These are phyloP conservation scores for Halictus quadricinctus DNA, from an alignment of 2,888 invertebrate genomes.

Conservation along the genomic window DNA sequence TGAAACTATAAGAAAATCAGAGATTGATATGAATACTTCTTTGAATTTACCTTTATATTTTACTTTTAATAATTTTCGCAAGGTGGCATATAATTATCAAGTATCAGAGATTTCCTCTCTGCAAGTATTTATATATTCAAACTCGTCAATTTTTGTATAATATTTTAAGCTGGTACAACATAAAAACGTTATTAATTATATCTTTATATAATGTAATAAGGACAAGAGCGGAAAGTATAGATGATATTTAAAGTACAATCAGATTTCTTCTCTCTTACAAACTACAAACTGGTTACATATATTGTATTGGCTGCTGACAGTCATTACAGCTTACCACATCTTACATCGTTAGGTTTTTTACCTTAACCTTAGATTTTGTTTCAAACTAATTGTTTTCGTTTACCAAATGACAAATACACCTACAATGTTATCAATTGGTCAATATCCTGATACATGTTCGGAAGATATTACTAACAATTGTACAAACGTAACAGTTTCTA, in stretches of 20 bases:
- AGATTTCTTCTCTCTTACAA: not conserved
- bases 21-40: not conserved
- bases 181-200: slow-evolving; percentile 6
- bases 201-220: slow-evolving; percentile 15
- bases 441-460: slow-evolving; percentile 38
- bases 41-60: not conserved
- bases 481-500: slow-evolving; percentile 23
- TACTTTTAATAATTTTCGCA: not conserved
- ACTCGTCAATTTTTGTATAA: not conserved
- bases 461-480: slow-evolving; percentile 42
- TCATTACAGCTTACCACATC: not conserved
- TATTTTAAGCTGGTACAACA: not conserved
- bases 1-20: not conserved
- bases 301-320: slow-evolving; percentile 22
- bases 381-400: slow-evolving; percentile 27
- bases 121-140: not conserved
- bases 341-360: slow-evolving; percentile 15
- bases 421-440: slow-evolving; percentile 42
- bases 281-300: slow-evolving; percentile 20
- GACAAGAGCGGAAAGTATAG: slow-evolving; percentile 25
- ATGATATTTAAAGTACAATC: slow-evolving; percentile 13
- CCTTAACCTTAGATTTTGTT: slow-evolving; percentile 38
- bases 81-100: not conserved
- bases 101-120: not conserved
- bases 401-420: slow-evolving; percentile 48